Evolutionary conservation across 2,113 vertebrate species (phyloP).

Genomic region (Psittacula cyanocephala): DNA sequence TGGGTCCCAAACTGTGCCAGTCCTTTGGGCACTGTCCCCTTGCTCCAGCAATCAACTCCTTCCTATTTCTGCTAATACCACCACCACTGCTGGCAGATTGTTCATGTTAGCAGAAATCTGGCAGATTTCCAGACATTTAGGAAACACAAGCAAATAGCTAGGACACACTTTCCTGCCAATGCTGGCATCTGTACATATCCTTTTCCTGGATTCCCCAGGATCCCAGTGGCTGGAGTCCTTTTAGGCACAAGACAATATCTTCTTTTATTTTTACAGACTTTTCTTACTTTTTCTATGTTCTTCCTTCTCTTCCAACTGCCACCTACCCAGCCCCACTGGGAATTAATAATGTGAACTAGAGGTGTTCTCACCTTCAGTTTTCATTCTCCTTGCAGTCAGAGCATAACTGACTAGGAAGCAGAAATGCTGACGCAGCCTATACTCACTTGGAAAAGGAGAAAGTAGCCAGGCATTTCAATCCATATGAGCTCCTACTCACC

Average conservation of each 20-base stretch:
- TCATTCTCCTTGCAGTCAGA: background rate
- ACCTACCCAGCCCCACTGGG: background rate
- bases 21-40: background rate
- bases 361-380: background rate
- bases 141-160: background rate
- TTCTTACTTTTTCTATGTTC: background rate
- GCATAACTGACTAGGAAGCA: background rate
- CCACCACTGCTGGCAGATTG: background rate
- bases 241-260: accelerated
- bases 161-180: background rate
- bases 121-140: background rate
- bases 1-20: background rate
- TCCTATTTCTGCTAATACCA: background rate
- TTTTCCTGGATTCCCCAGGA: background rate
- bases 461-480: background rate
- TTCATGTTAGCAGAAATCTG: background rate
- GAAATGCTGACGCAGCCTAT: background rate
- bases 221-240: background rate
- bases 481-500: background rate
- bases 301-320: background rate
- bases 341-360: background rate
- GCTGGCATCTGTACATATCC: accelerated
- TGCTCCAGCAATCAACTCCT: background rate
- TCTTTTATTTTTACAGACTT: background rate
- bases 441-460: background rate